Percentiles rank a stretch among this genome's conserved stretches.
Evolutionary conservation across 2,888 invertebrate species (phyloP).

Genomic region (Euzetes globulus): DNA sequence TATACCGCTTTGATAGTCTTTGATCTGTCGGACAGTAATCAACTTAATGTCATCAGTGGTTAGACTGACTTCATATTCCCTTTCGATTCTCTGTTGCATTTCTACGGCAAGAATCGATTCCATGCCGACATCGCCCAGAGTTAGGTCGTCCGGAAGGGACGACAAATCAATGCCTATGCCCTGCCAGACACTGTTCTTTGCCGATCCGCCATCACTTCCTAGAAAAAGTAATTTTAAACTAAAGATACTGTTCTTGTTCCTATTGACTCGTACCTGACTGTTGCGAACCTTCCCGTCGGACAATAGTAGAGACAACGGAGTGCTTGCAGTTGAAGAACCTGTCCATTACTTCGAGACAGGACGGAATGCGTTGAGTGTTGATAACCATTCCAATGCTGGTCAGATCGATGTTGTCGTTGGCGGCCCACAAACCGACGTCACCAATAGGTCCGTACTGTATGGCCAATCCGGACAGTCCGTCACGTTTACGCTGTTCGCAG

Average conservation of each 20-base stretch:
- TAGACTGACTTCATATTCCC: conserved; percentile 56
- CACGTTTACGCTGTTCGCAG: conserved; percentile 71
- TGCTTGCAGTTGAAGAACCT: conserved; percentile 80
- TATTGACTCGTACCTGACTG: no score
- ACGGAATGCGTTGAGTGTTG: conserved; percentile 87
- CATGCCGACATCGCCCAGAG: conserved; percentile 89
- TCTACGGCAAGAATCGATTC: conserved; percentile 98
- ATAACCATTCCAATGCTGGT: no score
- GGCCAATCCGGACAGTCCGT: conserved; percentile 74
- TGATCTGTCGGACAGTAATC: no score
- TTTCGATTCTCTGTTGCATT: conserved; percentile 89
- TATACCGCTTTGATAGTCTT: no score
- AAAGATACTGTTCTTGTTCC: no score
- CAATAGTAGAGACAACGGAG: conserved; percentile 55
- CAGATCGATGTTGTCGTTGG: no score
- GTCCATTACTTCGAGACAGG: conserved; percentile 81
- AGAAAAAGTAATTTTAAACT: no score
- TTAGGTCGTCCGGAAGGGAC: conserved; percentile 49
- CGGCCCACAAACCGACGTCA: no score
- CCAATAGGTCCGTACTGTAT: conserved; percentile 99
- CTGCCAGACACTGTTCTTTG: no score
- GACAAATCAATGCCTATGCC: background rate
- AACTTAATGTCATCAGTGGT: no score
- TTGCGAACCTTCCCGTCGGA: conserved; percentile 48
- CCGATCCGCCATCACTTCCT: no score